Percentiles rank a stretch among this genome's conserved stretches.
Conservation (phyloP, 92 coral and sea anemone species). For the Parazoanthus swiftii region DNA sequence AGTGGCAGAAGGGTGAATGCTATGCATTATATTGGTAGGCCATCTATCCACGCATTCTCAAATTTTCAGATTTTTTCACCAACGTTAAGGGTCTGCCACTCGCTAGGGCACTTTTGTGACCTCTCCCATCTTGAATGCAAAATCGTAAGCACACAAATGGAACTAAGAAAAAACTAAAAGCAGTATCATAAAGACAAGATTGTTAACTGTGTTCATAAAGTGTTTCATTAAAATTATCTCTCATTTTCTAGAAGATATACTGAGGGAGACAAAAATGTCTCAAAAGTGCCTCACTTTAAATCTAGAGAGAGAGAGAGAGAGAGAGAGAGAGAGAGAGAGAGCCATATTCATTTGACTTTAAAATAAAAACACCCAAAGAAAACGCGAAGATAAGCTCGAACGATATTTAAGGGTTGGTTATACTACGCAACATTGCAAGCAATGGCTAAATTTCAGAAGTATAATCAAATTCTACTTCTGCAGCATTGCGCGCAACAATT, state of each 20-base stretch:
- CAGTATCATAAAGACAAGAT: not conserved
- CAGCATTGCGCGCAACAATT: too few relatives aligned
- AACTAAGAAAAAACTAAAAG: not conserved
- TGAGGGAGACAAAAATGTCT: slow-evolving; percentile 11
- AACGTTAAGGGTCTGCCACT: slow-evolving; percentile 27
- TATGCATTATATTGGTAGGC: slow-evolving; percentile 25
- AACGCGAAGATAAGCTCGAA: too few relatives aligned
- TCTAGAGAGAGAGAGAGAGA: too few relatives aligned
- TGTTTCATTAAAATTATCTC: not conserved
- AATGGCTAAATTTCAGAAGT: too few relatives aligned
- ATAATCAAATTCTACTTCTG: too few relatives aligned
- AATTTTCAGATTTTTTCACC: not conserved
- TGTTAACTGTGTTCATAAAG: not conserved
- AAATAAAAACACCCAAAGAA: too few relatives aligned
- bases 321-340: too few relatives aligned
- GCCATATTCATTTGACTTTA: too few relatives aligned
- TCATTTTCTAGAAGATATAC: not conserved
- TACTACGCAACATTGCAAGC: too few relatives aligned
- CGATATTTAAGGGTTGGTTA: too few relatives aligned
- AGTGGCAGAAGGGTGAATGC: slow-evolving; percentile 33
- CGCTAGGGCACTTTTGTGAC: slow-evolving; percentile 15
- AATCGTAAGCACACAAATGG: slow-evolving; percentile 3
- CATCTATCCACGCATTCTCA: slow-evolving; percentile 31
- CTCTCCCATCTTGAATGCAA: slow-evolving; percentile 23
- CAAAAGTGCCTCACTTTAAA: too few relatives aligned